Base-by-base conservation (phyloP, 2,888 invertebrate genomes). In the Leptopilina drosophilae region DNA sequence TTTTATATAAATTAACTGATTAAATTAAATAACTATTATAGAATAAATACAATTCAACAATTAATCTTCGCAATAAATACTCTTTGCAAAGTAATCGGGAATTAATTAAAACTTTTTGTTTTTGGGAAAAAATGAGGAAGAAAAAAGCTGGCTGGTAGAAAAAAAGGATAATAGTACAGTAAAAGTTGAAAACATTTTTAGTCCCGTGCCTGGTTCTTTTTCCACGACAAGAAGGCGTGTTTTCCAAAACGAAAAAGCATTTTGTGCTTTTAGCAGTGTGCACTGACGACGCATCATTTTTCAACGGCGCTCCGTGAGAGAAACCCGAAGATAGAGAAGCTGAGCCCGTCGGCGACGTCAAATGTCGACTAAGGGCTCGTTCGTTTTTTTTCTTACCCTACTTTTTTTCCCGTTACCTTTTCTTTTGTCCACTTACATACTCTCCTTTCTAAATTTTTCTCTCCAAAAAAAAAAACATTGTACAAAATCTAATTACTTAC, bases 201-300 rank as follows among this genome's bases (percentile, higher is more conserved):
- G 33, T 56, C 33, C 33, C 73, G 33, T 11, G 56, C 15, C 59
- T 62, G n/a, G 8, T 33, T 56, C 56, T 49, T 49, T 82, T 82
- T 82, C 77, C 78, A 75, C 75, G 75, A 77, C 62, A 80, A 77
- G 82, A 84, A 86, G 85, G 84, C 86, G 85, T 87, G 85, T 87
- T 87, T 88, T 85, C 84, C 87, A 83, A 33, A 33, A 78, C 78
- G 87, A 87, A 88, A 88, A 88, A 88, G 86, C 86, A 86, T 88
- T 33, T 88, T 79, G 77, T 87, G 87, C 89, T 88, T 88, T 89
- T 87, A 89, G 89, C 85, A 85, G 83, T 87, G 83, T 87, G 84
- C 86, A 86, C 85, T 85, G 87, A 87, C 86, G 86, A 85, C 81
- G 86, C 86, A 91, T 90, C 91, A 91, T 91, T 91, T 91, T 90